phyloP scores from a whole-genome alignment of 2,797 vertebrate genomes.

The Poeciliopsis gracilis region DNA sequence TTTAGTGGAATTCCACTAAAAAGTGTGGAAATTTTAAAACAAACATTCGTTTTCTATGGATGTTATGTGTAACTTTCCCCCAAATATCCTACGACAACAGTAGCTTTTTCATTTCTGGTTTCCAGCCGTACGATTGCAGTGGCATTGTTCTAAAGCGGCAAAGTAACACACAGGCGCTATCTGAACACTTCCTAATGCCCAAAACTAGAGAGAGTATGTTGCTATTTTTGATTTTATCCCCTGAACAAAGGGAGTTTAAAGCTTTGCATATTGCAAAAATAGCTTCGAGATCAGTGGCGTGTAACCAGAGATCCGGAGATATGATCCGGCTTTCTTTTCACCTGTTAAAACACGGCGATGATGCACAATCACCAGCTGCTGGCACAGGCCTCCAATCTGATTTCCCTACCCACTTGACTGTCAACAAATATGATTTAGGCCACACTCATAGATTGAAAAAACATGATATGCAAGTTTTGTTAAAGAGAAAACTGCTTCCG shows the following conservation, averaged over 20 bases:
- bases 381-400: conserved; percentile 53
- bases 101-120: conserved; percentile 58
- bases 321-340: conserved; percentile 66
- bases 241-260: conserved; percentile 60
- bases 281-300: conserved; percentile 66
- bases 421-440: conserved; percentile 44
- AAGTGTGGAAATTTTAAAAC: conserved; percentile 56
- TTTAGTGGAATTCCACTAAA: conserved; percentile 74
- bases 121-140: conserved; percentile 36
- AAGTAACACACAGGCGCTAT: conserved; percentile 25
- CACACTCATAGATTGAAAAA: conserved; percentile 18
- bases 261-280: conserved; percentile 78
- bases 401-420: conserved; percentile 52
- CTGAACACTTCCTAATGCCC: conserved; percentile 36
- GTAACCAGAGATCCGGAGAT: conserved; percentile 69
- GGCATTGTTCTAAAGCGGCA: conserved; percentile 41
- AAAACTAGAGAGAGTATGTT: conserved; percentile 75
- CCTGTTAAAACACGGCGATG: conserved; percentile 70
- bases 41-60: conserved; percentile 66
- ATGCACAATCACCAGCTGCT: conserved; percentile 44
- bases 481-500: conserved; percentile 6
- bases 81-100: conserved; percentile 54
- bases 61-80: conserved; percentile 60
- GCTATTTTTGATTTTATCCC: conserved; percentile 70
- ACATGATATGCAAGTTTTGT: conserved; percentile 21